Evolutionary conservation across 2,888 invertebrate species (phyloP).

Genomic region (Ormia ochracea): DNA sequence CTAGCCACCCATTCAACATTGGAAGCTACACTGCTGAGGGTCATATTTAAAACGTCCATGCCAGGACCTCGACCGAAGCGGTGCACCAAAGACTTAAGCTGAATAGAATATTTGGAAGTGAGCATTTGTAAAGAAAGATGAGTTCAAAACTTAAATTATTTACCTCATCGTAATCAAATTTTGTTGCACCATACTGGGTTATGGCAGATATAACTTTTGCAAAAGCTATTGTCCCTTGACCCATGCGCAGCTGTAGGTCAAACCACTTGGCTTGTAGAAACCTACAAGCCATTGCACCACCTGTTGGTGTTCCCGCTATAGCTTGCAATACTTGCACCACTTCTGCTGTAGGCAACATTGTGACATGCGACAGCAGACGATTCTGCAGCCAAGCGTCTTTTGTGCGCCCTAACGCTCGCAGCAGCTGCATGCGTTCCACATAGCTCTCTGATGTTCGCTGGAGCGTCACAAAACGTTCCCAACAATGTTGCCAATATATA

Average conservation of each 20-base stretch:
- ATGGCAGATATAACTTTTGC: constrained; percentile 77
- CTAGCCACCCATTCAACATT: constrained; percentile 77
- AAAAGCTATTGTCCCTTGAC: constrained; percentile 75
- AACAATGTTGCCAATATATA: constrained; percentile 77
- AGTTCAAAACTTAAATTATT: background rate
- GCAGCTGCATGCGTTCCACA: constrained; percentile 76
- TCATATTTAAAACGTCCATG: constrained; percentile 76
- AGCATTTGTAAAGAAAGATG: background rate
- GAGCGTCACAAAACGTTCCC: constrained; percentile 75
- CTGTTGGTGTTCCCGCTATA: constrained; percentile 77
- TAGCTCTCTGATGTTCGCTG: constrained; percentile 75
- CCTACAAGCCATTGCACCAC: constrained; percentile 77
- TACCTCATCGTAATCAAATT: constrained; percentile 77
- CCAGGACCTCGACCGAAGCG: constrained; percentile 77
- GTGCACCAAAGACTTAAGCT: constrained; percentile 77
- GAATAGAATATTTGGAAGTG: background rate
- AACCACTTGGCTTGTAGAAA: constrained; percentile 77
- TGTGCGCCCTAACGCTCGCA: constrained; percentile 76
- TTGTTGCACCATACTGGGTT: constrained; percentile 77
- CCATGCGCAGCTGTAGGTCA: constrained; percentile 75
- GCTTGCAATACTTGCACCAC: constrained; percentile 77
- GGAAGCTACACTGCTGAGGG: constrained; percentile 76
- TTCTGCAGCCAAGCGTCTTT: constrained; percentile 78
- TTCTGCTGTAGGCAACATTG: constrained; percentile 76
- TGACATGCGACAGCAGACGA: constrained; percentile 76